Base-by-base conservation (phyloP, 2,888 invertebrate species). In the Lutraria lutraria region DNA sequence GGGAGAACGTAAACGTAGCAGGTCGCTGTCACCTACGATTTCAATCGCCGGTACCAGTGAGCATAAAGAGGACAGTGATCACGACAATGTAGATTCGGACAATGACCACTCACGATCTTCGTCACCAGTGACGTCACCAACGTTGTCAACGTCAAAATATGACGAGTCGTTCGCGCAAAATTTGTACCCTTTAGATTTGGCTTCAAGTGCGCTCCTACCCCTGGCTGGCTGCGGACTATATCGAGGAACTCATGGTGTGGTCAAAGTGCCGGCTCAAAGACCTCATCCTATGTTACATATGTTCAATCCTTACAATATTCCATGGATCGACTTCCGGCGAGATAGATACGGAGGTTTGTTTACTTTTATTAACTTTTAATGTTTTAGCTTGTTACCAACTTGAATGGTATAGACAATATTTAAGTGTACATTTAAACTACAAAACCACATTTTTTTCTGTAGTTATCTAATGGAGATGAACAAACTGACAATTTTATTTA, bases 301-400 rank as follows among this genome's bases (percentile, higher is more conserved):
- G 72, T 92, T 93, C 87, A 90, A 93, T 25, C 93, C 94, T 15
- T 94, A 94, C 84, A 91, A 91, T 15, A 94, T 96, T 86, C 94
- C 96, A 0, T 96, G 96, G 96, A 93, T 96, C 85, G 95, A 96
- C 84, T 94, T 95, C 68, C 90, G 96, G 72, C 93, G 96, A 85
- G 96, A 96, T 89, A 92, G 96, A 84, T 94, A 96, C 85, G 95
- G 95, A 88, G 94, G 96, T 96, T 31, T 6, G 76, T 76, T 6
- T 13, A 16, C 3, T 25, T 76, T 34, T 34, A 31, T 76, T 34
- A n/a, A 68, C 43, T 43, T 43, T 8, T 13, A 0, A 1, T 25
- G 10, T 68, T 25, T 10, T 25, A 25, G 25, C 25, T 68, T 68
- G 21, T 12, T 68, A 25, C n/a, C n/a, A n/a, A n/a, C n/a, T 25